Evolutionary conservation across 2,797 vertebrate genomes (phyloP).

Genomic region (Trachops cirrhosus): DNA sequence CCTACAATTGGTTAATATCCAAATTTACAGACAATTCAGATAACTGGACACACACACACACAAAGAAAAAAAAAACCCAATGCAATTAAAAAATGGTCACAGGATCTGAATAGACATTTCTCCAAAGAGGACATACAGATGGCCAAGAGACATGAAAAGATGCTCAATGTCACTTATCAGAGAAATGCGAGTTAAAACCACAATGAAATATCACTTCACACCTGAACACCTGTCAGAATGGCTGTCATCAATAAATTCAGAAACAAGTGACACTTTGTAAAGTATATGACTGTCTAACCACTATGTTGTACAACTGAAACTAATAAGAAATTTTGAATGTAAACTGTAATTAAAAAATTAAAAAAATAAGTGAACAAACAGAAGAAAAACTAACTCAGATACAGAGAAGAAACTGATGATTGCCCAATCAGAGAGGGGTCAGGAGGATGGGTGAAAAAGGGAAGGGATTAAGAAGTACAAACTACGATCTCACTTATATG

Average conservation of each 20-base stretch:
- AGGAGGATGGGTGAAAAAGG: not conserved
- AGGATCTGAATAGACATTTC: not conserved
- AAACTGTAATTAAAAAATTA: not conserved
- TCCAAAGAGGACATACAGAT: not conserved
- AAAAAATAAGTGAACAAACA: not conserved
- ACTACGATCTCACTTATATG: not conserved
- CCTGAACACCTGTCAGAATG: not conserved
- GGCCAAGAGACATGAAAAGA: not conserved
- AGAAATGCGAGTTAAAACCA: not conserved
- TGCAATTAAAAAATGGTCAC: not conserved
- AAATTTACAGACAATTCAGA: not conserved
- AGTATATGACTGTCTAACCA: not conserved
- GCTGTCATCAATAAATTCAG: not conserved
- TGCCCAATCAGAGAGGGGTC: not conserved
- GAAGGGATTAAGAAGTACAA: not conserved
- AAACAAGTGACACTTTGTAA: not conserved
- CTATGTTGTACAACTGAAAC: not conserved
- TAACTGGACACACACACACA: not conserved
- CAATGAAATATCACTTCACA: not conserved
- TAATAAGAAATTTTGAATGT: not conserved
- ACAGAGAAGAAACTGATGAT: not conserved
- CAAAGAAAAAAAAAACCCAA: not conserved
- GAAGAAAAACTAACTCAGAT: not conserved
- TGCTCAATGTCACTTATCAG: not conserved
- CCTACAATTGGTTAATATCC: not conserved